Evolutionary conservation across 2,113 vertebrate genomes (phyloP).

Genomic region (Trochalopteron elliotii): DNA sequence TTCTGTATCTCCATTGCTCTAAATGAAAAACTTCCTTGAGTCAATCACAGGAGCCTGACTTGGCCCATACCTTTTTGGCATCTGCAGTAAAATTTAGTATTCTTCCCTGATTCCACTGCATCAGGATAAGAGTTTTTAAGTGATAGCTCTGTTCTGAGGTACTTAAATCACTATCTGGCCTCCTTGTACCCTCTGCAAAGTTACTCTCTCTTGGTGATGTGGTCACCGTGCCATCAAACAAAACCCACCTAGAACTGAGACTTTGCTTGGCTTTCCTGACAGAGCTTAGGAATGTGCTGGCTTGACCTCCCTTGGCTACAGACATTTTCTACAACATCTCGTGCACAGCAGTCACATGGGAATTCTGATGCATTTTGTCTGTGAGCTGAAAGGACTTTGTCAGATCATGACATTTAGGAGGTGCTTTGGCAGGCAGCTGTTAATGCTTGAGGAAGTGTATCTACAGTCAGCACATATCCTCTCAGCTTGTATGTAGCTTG

Average conservation of each 20-base stretch:
- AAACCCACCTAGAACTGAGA: neutral
- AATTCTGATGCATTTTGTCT: neutral
- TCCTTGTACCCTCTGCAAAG: neutral
- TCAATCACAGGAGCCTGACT: neutral
- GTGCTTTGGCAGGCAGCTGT: neutral
- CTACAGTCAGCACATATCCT: neutral
- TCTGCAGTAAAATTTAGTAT: neutral
- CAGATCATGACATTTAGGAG: neutral
- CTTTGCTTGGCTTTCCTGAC: neutral
- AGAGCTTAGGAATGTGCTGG: neutral
- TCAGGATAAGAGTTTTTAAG: neutral
- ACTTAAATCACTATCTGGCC: neutral
- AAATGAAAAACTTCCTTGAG: neutral
- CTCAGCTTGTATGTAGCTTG: neutral
- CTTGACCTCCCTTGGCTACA: neutral
- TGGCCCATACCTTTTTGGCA: neutral
- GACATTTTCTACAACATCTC: neutral
- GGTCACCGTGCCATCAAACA: neutral
- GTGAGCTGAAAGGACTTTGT: neutral
- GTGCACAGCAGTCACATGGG: fast-evolving
- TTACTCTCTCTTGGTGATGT: neutral
- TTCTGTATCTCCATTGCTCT: neutral
- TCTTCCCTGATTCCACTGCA: neutral
- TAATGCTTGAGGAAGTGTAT: fast-evolving
- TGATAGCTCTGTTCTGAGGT: neutral